Conservation (phyloP, 2,797 vertebrate genomes). For the Huso huso region DNA sequence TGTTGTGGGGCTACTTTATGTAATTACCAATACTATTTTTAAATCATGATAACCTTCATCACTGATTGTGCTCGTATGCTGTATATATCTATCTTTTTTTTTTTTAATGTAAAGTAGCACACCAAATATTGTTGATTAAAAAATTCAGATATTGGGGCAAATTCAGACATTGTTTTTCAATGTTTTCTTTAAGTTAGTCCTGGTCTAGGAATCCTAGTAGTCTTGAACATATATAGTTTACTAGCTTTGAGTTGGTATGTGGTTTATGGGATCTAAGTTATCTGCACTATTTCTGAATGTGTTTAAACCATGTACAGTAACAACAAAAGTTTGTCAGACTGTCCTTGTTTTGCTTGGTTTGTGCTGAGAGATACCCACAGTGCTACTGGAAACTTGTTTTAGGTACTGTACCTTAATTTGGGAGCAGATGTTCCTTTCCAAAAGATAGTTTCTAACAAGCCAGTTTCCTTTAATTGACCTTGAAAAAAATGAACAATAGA, state of each 20-base stretch:
- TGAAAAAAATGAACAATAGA: slow-evolving; percentile 17
- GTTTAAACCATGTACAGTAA: slow-evolving; percentile 20
- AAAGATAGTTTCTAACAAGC: slow-evolving; percentile 20
- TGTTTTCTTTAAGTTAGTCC: slow-evolving; percentile 30
- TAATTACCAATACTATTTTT: slow-evolving; percentile 48
- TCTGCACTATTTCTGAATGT: slow-evolving; percentile 31
- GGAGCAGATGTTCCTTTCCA: slow-evolving; percentile 40
- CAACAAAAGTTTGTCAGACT: slow-evolving; percentile 22
- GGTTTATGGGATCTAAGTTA: slow-evolving; percentile 30
- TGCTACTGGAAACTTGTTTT: slow-evolving; percentile 35
- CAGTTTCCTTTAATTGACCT: slow-evolving; percentile 25
- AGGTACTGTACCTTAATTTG: slow-evolving; percentile 70
- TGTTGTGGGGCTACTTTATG: slow-evolving; percentile 18
- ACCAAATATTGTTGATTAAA: slow-evolving; percentile 33
- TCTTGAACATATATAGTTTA: slow-evolving; percentile 39
- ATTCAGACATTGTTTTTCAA: slow-evolving; percentile 31
- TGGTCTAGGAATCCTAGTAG: slow-evolving; percentile 34
- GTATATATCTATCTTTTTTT: slow-evolving; percentile 37
- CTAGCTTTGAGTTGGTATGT: slow-evolving; percentile 40
- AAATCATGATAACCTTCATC: slow-evolving; percentile 50
- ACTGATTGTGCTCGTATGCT: slow-evolving; percentile 52
- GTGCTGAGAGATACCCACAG: slow-evolving; percentile 13
- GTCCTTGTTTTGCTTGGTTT: slow-evolving; percentile 14
- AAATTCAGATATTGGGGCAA: slow-evolving; percentile 30
- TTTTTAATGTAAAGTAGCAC: slow-evolving; percentile 59